These are phyloP conservation scores for Callithrix jacchus DNA, from an alignment of 2,113 vertebrate genomes.

Conservation along the genomic window DNA sequence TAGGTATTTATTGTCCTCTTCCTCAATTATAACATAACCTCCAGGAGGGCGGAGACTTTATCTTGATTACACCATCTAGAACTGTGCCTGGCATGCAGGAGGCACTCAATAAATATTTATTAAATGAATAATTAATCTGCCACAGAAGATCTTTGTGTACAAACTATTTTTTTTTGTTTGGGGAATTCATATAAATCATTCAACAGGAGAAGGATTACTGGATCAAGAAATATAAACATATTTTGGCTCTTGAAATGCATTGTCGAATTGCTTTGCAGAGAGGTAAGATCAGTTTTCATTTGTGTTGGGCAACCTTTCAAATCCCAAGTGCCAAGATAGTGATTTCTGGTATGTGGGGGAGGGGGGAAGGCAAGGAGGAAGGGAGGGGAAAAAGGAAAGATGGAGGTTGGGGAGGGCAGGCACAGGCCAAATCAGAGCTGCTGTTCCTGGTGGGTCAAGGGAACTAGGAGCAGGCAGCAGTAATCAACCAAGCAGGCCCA, in stretches of 20 bases:
- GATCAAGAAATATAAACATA: constrained; percentile 15
- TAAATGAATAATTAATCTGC: constrained; percentile 20
- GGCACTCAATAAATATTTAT: constrained; percentile 31
- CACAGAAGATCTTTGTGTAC: neutral
- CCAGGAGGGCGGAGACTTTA: neutral
- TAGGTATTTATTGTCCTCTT: neutral
- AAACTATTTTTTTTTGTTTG: neutral
- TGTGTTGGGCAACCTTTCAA: neutral
- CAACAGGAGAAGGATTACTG: neutral
- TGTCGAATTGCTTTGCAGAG: neutral
- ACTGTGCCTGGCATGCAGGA: neutral
- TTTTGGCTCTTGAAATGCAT: constrained; percentile 40
- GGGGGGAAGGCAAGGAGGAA: too few relatives aligned
- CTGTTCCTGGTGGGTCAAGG: neutral
- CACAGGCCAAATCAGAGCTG: neutral
- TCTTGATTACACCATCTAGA: neutral
- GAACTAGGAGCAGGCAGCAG: neutral
- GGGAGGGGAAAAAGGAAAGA: neutral
- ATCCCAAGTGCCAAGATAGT: neutral
- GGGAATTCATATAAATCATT: constrained; percentile 45
- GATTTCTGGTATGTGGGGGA: neutral
- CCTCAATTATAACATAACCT: neutral
- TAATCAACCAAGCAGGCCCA: neutral
- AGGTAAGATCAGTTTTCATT: constrained; percentile 4
- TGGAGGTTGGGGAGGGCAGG: neutral